Percentiles rank a stretch among this genome's conserved stretches.
These are phyloP conservation scores for Craniophora ligustri DNA, from an alignment of 2,888 invertebrate genomes.

Conservation along the genomic window DNA sequence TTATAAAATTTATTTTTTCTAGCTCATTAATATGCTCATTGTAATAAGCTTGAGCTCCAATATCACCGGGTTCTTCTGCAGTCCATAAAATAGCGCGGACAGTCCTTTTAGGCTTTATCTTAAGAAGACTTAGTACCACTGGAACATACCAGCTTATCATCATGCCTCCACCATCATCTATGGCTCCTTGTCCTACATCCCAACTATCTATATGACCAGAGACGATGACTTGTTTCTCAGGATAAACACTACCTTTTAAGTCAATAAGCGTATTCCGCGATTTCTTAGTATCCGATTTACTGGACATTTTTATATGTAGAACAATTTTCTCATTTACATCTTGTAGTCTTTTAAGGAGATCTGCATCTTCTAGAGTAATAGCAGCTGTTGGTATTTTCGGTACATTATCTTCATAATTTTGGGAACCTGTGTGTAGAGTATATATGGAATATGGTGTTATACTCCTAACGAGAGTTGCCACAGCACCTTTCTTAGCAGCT, in stretches of 20 bases:
- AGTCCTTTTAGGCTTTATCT: constrained; percentile 91
- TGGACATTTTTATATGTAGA: constrained; percentile 90
- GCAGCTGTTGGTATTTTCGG: constrained; percentile 91
- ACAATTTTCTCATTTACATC: constrained; percentile 79
- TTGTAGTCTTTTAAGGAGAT: constrained; percentile 90
- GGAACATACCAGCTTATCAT: constrained; percentile 94
- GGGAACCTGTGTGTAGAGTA: constrained; percentile 92
- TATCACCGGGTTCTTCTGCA: constrained; percentile 92
- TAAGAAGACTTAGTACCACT: constrained; percentile 90
- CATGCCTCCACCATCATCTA: constrained; percentile 95
- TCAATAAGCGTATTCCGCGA: constrained; percentile 93
- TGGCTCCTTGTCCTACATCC: constrained; percentile 97
- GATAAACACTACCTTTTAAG: constrained; percentile 84
- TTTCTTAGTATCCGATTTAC: constrained; percentile 83
- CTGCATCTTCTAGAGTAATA: constrained; percentile 94
- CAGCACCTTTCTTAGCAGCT: constrained; percentile 92
- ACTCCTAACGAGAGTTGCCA: constrained; percentile 92
- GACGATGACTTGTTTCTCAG: constrained; percentile 90
- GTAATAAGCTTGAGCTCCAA: constrained; percentile 91
- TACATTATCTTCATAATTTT: constrained; percentile 88
- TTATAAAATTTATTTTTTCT: constrained; percentile 91
- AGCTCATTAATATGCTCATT: constrained; percentile 87
- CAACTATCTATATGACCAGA: constrained; percentile 96
- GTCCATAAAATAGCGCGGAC: constrained; percentile 94
- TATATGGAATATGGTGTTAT: constrained; percentile 93